Base-by-base conservation (phyloP, 2,888 invertebrate genomes). In the Athalia rosae region DNA sequence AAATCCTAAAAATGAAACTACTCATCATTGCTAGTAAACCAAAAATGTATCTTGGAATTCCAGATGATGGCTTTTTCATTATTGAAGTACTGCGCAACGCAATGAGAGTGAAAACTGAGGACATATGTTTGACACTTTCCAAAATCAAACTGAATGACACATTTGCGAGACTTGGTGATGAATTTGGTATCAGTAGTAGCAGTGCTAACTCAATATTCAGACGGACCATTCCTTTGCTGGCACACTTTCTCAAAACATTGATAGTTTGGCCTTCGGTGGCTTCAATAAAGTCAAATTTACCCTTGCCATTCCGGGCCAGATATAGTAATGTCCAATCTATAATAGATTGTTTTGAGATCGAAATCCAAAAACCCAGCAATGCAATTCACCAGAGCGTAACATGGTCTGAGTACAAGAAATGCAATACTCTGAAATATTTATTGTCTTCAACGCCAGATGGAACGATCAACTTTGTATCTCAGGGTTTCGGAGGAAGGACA, bases 391-490 rank as follows among this genome's bases (percentile, higher is more conserved):
- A 86, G 73, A 71, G 84, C 15, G 76, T 84, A 3, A 85, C 86
- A 8, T 87, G 84, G 83, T 86, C 85, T 4, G 82, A 85, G 5
- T 86, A 85, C 76, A 85, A 85, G 80, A 82, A 84, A 59, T 77
- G 80, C 47, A 85, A 86, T 79, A 84, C 85, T 3, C 41, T 84
- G 41, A 86, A 87, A 79, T 89, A 83, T 83, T 81, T 85, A 61
- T 82, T 85, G 62, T 83, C 83, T 6, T 81, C 78, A 58, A 84
- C 86, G 43, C 85, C 87, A 3, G 83, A 85, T 83, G 85, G 88
- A 3, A 73, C 86, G 1, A 85, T 89, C 13, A 86, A 84, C 78
- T 88, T 83, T 82, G 80, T 89, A 5, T 88, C 87, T 13, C 62
- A 77, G 11, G 88, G 88, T 4, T 87, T 81, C 82, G 87, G 88